Base-by-base conservation (phyloP, 2,113 vertebrate species). In the Sitta europaea region DNA sequence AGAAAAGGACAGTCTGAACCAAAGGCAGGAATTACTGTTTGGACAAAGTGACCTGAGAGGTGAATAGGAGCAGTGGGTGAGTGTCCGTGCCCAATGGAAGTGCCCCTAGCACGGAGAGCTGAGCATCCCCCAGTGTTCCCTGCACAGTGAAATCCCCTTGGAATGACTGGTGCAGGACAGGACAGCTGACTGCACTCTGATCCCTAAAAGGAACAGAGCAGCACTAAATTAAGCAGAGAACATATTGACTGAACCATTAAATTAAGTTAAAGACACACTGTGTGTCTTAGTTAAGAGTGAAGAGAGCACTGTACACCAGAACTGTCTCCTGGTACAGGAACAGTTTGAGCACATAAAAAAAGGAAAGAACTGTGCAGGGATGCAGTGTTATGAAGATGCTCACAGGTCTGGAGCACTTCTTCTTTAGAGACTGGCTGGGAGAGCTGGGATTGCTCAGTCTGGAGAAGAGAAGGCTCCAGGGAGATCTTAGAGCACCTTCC, bases 1-100 rank as follows among this genome's bases (percentile, higher is more conserved):
- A 90, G 71, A 79, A 95, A 94, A 88, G 81, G 83, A 94, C 78
- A 92, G 72, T 14, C 68, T 92, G 94, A 96, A 96, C 86, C 81
- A 73, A 76, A 76, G 66, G 71, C 63, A 95, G 58, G 88, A 91
- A 65, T 96, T 93, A 89, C 58, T 54, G 55, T 68, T 92, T 1
- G 21, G 86, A 86, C 79, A 65, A 66, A 95, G 50, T 55, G 65
- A 40, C 51, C 76, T 92, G 91, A 84, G 79, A 86, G 65, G 43
- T 66, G 85, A 94, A 93, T 48, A 58, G 71, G 40, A 93, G 55
- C 63, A 58, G 55, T 10, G 38, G 63, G 12, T 47, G 57, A 54
- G 58, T 57, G 51, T 88, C 27, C 0, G 0, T 72, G 59, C 33
- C 31, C 38, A 13, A 0, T 12, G 11, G 19, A 55, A 55, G 31